A percentile compares a stretch with the other conserved stretches of the same genome.
Conservation (phyloP, 2,113 vertebrate genomes). For the Polypterus bichir region DNA sequence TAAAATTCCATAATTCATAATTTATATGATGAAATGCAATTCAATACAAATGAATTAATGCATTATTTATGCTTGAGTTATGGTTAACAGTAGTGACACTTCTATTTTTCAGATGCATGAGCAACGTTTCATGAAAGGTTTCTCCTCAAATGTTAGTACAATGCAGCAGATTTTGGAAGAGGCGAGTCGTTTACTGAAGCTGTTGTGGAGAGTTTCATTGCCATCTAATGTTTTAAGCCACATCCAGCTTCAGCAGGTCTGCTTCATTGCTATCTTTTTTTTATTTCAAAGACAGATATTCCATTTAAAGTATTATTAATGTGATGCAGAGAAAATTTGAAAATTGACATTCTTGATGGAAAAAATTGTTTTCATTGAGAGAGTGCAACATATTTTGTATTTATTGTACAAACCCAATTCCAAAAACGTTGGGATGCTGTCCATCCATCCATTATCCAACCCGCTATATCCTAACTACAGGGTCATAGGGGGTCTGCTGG, state of each 20-base stretch:
- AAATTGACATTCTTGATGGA: neutral
- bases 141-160: constrained; percentile 41
- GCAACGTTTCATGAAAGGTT: constrained; percentile 31
- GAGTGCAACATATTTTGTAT: neutral
- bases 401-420: neutral
- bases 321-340: neutral
- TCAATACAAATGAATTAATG: too few relatives aligned
- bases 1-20: too few relatives aligned
- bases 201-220: constrained; percentile 77
- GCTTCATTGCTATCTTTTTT: constrained; percentile 35
- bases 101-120: constrained; percentile 35
- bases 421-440: neutral
- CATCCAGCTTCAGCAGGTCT: constrained; percentile 5
- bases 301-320: neutral
- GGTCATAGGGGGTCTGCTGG: too few relatives aligned
- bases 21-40: too few relatives aligned
- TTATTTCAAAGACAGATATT: neutral
- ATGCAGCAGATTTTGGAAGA: constrained; percentile 73
- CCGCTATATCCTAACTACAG: too few relatives aligned
- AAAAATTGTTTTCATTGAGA: neutral
- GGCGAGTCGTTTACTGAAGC: constrained; percentile 63
- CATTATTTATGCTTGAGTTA: constrained; percentile 25
- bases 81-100: constrained; percentile 1
- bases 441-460: too few relatives aligned
- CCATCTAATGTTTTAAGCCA: constrained; percentile 37